A percentile compares a stretch with the other conserved stretches of the same genome.
Evolutionary conservation across 2,113 vertebrate genomes (phyloP).

Genomic region (Actenoides lindsayi): DNA sequence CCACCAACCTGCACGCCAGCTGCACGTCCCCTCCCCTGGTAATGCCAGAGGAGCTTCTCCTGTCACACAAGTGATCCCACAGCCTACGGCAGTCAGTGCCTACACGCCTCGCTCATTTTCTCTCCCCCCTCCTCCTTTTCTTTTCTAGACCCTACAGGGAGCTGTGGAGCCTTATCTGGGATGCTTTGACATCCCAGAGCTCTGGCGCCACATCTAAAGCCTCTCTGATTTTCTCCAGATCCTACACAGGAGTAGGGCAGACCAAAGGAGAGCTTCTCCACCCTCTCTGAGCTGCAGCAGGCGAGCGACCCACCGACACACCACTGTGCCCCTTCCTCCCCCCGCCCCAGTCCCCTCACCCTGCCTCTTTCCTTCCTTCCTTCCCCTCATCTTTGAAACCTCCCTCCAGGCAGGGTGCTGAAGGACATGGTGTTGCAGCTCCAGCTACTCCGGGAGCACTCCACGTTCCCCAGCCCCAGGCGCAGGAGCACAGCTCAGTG

Average conservation of each 20-base stretch:
- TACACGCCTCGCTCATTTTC: neutral
- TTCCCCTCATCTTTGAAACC: neutral
- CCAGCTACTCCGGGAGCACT: fast-evolving
- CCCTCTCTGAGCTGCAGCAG: neutral
- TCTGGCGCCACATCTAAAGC: neutral
- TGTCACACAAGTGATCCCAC: neutral
- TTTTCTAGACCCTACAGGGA: neutral
- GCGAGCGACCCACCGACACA: fast-evolving
- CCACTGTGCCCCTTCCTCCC: neutral
- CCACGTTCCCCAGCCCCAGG: neutral
- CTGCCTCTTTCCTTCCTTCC: neutral
- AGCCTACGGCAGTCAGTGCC: neutral
- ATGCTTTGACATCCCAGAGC: neutral
- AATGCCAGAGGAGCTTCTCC: neutral
- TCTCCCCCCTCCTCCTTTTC: neutral
- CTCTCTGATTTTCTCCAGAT: neutral
- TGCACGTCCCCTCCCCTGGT: neutral
- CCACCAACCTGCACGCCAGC: neutral
- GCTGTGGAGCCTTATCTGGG: neutral
- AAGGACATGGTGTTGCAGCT: neutral
- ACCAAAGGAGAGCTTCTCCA: neutral
- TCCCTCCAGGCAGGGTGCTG: neutral
- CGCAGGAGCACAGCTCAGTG: neutral
- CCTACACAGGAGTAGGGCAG: neutral
- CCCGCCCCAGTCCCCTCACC: neutral